Conservation (phyloP, 2,797 vertebrate species). For the Cottoperca gobio region DNA sequence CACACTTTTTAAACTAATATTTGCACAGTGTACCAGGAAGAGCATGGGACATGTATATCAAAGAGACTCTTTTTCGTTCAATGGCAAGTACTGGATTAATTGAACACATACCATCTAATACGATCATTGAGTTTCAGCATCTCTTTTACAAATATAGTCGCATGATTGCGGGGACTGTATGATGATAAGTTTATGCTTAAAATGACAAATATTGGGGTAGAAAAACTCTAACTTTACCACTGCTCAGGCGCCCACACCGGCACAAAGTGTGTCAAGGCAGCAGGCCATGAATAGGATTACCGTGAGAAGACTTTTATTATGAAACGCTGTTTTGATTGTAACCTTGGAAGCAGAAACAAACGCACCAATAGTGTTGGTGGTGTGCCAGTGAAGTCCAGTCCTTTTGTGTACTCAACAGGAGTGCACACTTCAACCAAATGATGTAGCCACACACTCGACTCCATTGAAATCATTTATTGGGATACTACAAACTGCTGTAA, state of each 20-base stretch:
- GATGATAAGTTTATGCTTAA: too few relatives aligned
- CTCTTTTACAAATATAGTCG: too few relatives aligned
- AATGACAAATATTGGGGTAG: too few relatives aligned
- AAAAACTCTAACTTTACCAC: too few relatives aligned
- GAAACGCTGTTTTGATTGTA: slow-evolving; percentile 66
- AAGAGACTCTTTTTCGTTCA: not conserved
- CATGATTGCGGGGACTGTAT: too few relatives aligned
- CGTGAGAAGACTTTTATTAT: slow-evolving; percentile 49
- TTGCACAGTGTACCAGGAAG: not conserved
- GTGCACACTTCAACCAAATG: slow-evolving; percentile 39
- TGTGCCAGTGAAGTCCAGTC: slow-evolving; percentile 28
- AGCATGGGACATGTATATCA: not conserved
- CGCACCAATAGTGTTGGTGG: slow-evolving; percentile 33
- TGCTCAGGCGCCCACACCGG: too few relatives aligned
- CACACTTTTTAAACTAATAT: not conserved
- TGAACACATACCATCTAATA: not conserved
- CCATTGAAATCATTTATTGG: slow-evolving; percentile 27
- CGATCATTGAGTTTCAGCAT: too few relatives aligned
- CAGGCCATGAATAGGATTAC: slow-evolving; percentile 30
- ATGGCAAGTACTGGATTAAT: not conserved
- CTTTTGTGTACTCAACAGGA: slow-evolving; percentile 7
- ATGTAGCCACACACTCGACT: slow-evolving; percentile 20
- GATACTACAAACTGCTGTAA: slow-evolving; percentile 24
- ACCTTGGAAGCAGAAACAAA: slow-evolving; percentile 65
- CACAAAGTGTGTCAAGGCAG: slow-evolving; percentile 29